Base-by-base conservation (phyloP, 2,888 invertebrate species). In the Notodonta ziczac region DNA sequence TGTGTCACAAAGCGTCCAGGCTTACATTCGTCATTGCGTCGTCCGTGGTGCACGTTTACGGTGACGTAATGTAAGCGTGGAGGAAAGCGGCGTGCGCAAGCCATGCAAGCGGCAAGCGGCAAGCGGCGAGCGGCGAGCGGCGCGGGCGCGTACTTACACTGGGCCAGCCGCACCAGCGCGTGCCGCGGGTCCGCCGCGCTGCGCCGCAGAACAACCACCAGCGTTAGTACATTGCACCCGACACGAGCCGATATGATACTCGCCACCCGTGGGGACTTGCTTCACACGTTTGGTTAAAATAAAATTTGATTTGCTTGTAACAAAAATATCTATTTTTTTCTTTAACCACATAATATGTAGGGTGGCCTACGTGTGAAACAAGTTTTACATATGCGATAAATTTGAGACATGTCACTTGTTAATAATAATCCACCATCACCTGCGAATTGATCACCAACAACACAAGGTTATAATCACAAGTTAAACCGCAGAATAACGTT, bases 151-250 rank as follows among this genome's bases (percentile, higher is more conserved):
- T 97, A 97, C 97, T 97, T 97, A 97, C 97, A 97, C 96, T 96
- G 96, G 91, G 97, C 96, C 94, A 97, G 96, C 88, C 96, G 95
- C 95, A 96, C 97, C 95, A 97, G 96, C 91, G 97, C 97, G 96
- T 97, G 97, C 96, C 97, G 96, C 93, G 97, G 95, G 95, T 97
- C 92, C 86, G 87, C 87, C 84, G 81, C 87, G 80, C 92, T 90
- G 89, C 81, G 83, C 77, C 81, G 74, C 72, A 74, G 72, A 76
- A 83, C 84, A 84, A 84, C 80, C 85, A 83, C 77, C 77, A 76
- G 65, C 65, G 83, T 85, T 85, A 86, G 80, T 83, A 78, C 83
- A 50, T 14, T n/a, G 50, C 14, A 35, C 35, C 35, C 35, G 7
- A 35, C n/a, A 14, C 2, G 2, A 2, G 24, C 24, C 24, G 24